A percentile compares a stretch with the other conserved stretches of the same genome.
Conservation (phyloP, 1,140 invertebrate genomes). For the Helicoverpa zea region DNA sequence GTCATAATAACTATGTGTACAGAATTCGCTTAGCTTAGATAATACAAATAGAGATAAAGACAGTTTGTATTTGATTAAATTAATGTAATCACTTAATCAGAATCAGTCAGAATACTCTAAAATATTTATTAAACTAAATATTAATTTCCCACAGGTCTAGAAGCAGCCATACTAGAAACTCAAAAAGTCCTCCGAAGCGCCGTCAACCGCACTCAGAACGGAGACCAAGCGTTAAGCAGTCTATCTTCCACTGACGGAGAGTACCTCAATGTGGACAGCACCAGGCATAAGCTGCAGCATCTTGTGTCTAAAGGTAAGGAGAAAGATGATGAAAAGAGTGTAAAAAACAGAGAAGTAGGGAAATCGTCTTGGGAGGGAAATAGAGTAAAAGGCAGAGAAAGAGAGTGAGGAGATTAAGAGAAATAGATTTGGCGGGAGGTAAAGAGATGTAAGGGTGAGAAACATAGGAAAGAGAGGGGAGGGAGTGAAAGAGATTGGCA, state of each 20-base stretch:
- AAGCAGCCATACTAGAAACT: constrained; percentile 86
- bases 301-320: constrained; percentile 77
- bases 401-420: too few relatives aligned
- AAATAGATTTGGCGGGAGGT: too few relatives aligned
- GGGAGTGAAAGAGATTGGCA: too few relatives aligned
- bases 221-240: constrained; percentile 63
- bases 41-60: too few relatives aligned
- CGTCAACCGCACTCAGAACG: constrained; percentile 60
- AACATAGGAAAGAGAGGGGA: too few relatives aligned
- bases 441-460: too few relatives aligned
- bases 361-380: too few relatives aligned
- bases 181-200: constrained; percentile 85
- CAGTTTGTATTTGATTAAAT: too few relatives aligned
- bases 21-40: not conserved
- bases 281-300: constrained; percentile 76
- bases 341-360: not conserved
- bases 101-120: too few relatives aligned
- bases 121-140: not conserved
- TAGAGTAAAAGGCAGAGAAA: too few relatives aligned
- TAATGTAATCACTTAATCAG: too few relatives aligned
- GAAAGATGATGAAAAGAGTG: not conserved
- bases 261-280: constrained; percentile 61
- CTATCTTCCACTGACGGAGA: constrained; percentile 67
- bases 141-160: constrained; percentile 74
- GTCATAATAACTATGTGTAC: not conserved